Conservation (phyloP, 2,888 invertebrate species). For the Lottia scabra region DNA sequence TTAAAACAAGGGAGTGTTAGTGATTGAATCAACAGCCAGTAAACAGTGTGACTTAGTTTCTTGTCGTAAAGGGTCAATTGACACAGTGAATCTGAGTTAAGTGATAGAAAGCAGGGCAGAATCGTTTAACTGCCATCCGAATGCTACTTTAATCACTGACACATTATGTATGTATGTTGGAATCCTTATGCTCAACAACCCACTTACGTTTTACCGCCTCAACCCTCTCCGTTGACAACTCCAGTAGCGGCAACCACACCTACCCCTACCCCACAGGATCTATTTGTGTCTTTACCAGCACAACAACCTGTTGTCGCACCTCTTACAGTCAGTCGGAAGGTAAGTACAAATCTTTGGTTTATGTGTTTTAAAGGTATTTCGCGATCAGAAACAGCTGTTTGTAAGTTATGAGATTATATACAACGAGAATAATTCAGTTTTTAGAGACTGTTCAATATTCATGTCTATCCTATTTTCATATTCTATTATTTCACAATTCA, state of each 20-base stretch:
- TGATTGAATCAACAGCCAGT: slow-evolving; percentile 4
- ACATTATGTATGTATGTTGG: slow-evolving; percentile 44
- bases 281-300: slow-evolving; percentile 29
- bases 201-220: slow-evolving; percentile 25
- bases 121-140: neutral
- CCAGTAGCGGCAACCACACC: slow-evolving; percentile 18
- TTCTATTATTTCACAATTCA: too few species aligned
- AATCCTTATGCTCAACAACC: slow-evolving; percentile 38
- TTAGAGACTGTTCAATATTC: too few species aligned
- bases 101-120: slow-evolving; percentile 1
- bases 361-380: neutral
- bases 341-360: slow-evolving; percentile 14
- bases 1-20: neutral
- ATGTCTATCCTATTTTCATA: too few species aligned
- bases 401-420: too few species aligned
- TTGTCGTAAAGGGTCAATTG: slow-evolving; percentile 3
- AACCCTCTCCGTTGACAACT: slow-evolving; percentile 26
- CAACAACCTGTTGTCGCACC: slow-evolving; percentile 22
- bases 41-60: neutral
- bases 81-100: slow-evolving; percentile 1
- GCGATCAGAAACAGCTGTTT: too few species aligned
- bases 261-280: slow-evolving; percentile 27
- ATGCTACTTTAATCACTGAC: slow-evolving; percentile 13
- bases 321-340: slow-evolving; percentile 33
- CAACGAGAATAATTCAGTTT: too few species aligned